phyloP scores from a whole-genome alignment of 2,888 invertebrate species.

The Hybos culiciformis region DNA sequence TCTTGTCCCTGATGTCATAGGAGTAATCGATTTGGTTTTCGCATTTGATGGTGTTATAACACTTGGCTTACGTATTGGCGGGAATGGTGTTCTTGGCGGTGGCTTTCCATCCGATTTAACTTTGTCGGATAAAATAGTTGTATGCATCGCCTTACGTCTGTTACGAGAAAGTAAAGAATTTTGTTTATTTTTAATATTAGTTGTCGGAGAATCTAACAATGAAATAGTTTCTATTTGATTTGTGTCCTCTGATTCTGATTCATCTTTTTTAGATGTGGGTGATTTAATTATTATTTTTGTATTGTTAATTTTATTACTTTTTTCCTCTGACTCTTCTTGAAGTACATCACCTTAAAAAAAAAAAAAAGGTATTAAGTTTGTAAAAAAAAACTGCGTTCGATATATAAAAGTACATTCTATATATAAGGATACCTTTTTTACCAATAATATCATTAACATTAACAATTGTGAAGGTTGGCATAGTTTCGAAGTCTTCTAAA shows the following conservation, averaged over 20 bases:
- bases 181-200: slow-evolving; percentile 9
- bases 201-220: neutral
- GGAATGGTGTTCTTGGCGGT: slow-evolving; percentile 12
- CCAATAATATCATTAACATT: slow-evolving; percentile 35
- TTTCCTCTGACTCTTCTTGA: too few species aligned
- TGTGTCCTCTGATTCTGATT: neutral
- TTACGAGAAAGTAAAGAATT: too few species aligned
- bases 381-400: neutral
- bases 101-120: slow-evolving; percentile 14
- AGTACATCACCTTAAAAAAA: too few species aligned
- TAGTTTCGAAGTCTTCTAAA: slow-evolving; percentile 26
- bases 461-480: slow-evolving; percentile 35
- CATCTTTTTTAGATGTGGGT: too few species aligned
- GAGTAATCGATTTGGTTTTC: slow-evolving; percentile 3
- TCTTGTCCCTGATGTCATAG: neutral
- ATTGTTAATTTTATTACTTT: too few species aligned
- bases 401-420: neutral
- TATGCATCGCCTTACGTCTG: slow-evolving; percentile 19
- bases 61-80: slow-evolving; percentile 7
- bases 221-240: neutral
- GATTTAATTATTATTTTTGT: too few species aligned
- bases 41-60: slow-evolving; percentile 5
- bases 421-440: slow-evolving; percentile 25
- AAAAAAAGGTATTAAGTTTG: too few species aligned
- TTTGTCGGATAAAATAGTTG: slow-evolving; percentile 20